Evolutionary conservation across 2,888 invertebrate species (phyloP).

Genomic region (Notocelia uddmanniana): DNA sequence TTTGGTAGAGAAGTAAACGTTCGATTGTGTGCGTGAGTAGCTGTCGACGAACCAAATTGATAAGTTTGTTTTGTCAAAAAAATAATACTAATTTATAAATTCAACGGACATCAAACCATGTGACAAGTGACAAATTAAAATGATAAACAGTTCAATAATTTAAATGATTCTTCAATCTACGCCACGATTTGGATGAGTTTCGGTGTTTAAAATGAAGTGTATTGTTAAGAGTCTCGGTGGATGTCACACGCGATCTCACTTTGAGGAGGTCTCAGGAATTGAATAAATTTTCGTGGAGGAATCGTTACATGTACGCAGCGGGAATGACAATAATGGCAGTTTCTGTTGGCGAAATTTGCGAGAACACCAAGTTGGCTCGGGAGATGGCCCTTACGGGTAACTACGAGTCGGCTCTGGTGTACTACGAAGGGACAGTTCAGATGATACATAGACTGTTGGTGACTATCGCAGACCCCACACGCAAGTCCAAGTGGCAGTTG

Average conservation of each 20-base stretch:
- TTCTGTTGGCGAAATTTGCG: conserved; percentile 95
- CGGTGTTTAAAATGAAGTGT: conserved; percentile 57
- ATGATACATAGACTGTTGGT: conserved; percentile 94
- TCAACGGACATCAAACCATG: conserved; percentile 58
- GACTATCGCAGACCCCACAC: conserved; percentile 91
- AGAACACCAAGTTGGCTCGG: conserved; percentile 97
- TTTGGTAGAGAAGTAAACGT: conserved; percentile 49
- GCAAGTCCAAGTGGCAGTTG: conserved; percentile 96
- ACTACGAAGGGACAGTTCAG: conserved; percentile 96
- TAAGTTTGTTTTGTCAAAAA: conserved; percentile 76
- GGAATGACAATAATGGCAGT: conserved; percentile 94
- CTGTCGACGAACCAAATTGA: conserved; percentile 60
- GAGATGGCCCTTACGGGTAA: conserved; percentile 98
- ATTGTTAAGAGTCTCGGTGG: conserved; percentile 65
- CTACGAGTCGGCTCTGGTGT: conserved; percentile 97
- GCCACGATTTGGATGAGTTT: conserved; percentile 56
- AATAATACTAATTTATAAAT: conserved; percentile 65
- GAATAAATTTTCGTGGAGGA: conserved; percentile 66
- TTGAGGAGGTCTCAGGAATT: conserved; percentile 52
- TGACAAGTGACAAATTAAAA: conserved; percentile 60
- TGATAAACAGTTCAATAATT: conserved; percentile 55
- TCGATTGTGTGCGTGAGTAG: conserved; percentile 59
- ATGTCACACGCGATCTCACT: conserved; percentile 69
- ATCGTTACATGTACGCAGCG: conserved; percentile 82
- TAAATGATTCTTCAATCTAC: conserved; percentile 54